Evolutionary conservation across 2,113 vertebrate species (phyloP), one percentile per base, ranked within the genome.

Genomic region (Gambusia holbrooki): DNA sequence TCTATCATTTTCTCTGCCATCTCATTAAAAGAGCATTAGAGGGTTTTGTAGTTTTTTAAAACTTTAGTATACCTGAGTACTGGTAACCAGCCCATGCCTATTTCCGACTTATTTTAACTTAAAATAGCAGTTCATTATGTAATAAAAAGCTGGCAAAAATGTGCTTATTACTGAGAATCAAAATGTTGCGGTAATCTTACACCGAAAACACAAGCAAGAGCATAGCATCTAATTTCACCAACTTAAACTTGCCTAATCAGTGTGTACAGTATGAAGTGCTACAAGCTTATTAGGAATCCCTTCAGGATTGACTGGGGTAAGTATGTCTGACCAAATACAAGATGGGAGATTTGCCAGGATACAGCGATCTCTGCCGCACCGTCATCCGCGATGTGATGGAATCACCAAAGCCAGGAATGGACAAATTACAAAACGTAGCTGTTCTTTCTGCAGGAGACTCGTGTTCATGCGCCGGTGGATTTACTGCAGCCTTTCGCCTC

Each of bases 401-500:
- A 74, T 28, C 69, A 66, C 45, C 29, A 19, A 29, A 61, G 27
- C 7, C 13, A 0, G 8, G 22, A 48, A 1, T 11, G 66, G 62
- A 35, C 60, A 37, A 67, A 62, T 67, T 30, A 48, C 13, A 28
- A 58, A 76, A 33, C 32, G 4, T 3, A 5, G 27, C 66, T 28
- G 32, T 51, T 71, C 29, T 48, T 67, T 70, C 67, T 76, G 5
- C 73, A 58, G 61, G 61, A 45, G 60, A 61, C 67, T 77, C 81
- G 64, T 86, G 72, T 76, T 70, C 37, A 15, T 62, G 67, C 79
- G 84, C 84, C 84, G 88, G 80, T 69, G 62, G 78, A 84, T 76
- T 88, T 83, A 61, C 69, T 28, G 54, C 37, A 85, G 90, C 84
- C 79, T 82, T 84, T 88, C 35, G 77, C 77, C 86, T 73, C 74